Evolutionary conservation across 2,797 vertebrate species (phyloP).

Genomic region (Synaphobranchus kaupii): DNA sequence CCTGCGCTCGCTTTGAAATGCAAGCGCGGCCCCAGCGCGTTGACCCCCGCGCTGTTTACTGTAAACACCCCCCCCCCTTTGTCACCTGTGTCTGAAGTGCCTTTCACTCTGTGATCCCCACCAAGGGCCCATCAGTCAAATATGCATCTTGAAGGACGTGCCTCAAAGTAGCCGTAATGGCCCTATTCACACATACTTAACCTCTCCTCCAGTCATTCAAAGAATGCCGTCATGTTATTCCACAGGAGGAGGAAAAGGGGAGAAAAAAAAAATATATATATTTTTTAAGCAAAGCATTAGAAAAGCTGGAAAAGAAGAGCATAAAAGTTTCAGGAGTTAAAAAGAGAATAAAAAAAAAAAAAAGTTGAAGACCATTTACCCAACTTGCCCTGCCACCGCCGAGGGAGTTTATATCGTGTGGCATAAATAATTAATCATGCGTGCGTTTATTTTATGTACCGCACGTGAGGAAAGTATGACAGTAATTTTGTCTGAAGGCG

Average conservation of each 20-base stretch:
- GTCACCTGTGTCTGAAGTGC: conserved; percentile 56
- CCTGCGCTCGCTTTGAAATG: conserved; percentile 48
- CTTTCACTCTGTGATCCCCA: conserved; percentile 53
- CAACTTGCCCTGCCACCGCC: conserved; percentile 9
- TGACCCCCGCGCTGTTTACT: conserved; percentile 61
- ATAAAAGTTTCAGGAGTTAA: neutral
- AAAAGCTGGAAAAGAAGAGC: neutral
- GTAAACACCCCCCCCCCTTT: conserved; percentile 63
- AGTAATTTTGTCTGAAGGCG: conserved; percentile 34
- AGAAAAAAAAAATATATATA: neutral
- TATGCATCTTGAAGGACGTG: conserved; percentile 37
- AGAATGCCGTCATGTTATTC: conserved; percentile 12
- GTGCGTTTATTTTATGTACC: neutral
- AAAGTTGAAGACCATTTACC: neutral
- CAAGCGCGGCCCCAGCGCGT: conserved; percentile 53
- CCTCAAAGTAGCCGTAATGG: conserved; percentile 27
- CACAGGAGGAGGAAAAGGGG: neutral
- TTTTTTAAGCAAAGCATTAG: neutral
- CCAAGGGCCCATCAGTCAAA: conserved; percentile 42
- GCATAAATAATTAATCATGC: neutral
- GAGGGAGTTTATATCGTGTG: conserved; percentile 8
- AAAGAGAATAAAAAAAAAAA: neutral
- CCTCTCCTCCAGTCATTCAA: neutral
- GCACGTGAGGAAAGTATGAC: conserved; percentile 23
- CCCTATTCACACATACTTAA: conserved; percentile 8